Conservation (phyloP, 2,888 invertebrate genomes). For the Boloria euphrosyne region DNA sequence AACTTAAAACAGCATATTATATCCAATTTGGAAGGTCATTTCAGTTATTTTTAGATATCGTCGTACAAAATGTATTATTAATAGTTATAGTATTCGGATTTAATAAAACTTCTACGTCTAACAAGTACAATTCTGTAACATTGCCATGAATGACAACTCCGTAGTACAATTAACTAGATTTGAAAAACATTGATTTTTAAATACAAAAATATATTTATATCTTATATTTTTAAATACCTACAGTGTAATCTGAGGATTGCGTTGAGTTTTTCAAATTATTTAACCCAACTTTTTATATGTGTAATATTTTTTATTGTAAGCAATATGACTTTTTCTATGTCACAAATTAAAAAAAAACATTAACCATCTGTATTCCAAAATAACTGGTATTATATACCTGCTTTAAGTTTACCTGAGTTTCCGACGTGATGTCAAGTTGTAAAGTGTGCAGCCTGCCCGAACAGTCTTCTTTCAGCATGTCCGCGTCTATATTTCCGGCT, state of each 20-base stretch:
- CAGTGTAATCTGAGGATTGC: no score
- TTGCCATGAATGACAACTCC: background rate
- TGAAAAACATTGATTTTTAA: background rate
- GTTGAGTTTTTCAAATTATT: background rate
- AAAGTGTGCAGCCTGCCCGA: constrained; percentile 88
- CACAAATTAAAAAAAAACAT: no score
- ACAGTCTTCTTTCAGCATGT: constrained; percentile 89
- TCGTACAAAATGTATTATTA: no score
- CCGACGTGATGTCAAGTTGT: constrained; percentile 91
- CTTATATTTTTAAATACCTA: no score
- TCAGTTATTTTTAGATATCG: no score
- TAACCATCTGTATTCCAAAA: background rate
- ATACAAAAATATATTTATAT: no score
- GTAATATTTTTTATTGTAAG: no score
- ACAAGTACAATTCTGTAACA: background rate
- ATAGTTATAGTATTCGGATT: no score
- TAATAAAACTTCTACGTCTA: constrained; percentile 6
- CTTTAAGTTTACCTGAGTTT: constrained; percentile 80
- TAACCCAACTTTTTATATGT: background rate
- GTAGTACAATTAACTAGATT: constrained; percentile 3
- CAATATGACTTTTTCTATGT: no score
- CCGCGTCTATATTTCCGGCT: constrained; percentile 86
- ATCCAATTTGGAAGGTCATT: no score
- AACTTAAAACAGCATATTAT: no score
- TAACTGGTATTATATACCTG: background rate